Conservation (phyloP, 2,797 vertebrate genomes). For the Liparis tanakae region DNA sequence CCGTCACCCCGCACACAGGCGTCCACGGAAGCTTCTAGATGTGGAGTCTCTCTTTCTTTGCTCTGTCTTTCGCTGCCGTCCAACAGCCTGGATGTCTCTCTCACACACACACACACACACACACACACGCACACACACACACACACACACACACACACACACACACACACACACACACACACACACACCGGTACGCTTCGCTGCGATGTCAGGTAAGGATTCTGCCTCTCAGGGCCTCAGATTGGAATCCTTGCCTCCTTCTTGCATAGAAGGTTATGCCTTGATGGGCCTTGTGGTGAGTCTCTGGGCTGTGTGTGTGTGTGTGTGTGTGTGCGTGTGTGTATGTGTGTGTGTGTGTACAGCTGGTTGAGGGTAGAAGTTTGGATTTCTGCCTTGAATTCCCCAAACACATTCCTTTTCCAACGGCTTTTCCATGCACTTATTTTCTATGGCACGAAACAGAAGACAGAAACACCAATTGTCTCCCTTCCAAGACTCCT, state of each 20-base stretch:
- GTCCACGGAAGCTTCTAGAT: slow-evolving; percentile 30
- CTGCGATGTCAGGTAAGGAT: slow-evolving; percentile 37
- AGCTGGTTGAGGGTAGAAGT: slow-evolving; percentile 52
- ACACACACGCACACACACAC: slow-evolving; percentile 5
- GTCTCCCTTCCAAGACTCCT: slow-evolving; percentile 57
- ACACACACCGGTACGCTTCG: background rate
- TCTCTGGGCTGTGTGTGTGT: background rate
- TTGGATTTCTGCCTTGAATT: slow-evolving; percentile 53
- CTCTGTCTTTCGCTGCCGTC: slow-evolving; percentile 16
- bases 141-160: slow-evolving; percentile 11
- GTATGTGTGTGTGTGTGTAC: slow-evolving; percentile 29
- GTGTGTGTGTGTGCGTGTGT: slow-evolving; percentile 27
- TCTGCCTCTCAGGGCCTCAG: slow-evolving; percentile 35
- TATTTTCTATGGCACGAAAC: slow-evolving; percentile 63
- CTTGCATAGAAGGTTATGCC: slow-evolving; percentile 30
- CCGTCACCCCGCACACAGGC: slow-evolving; percentile 27
- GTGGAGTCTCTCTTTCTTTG: slow-evolving; percentile 12
- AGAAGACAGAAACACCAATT: slow-evolving; percentile 49
- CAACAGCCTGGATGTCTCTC: slow-evolving; percentile 40
- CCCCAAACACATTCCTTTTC: slow-evolving; percentile 60
- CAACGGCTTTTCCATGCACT: slow-evolving; percentile 61
- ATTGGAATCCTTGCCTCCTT: slow-evolving; percentile 46
- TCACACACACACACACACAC: slow-evolving; percentile 8
- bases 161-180: slow-evolving; percentile 5
- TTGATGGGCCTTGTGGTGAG: slow-evolving; percentile 35